Percentiles rank a stretch among this genome's conserved stretches.
Conservation (phyloP, 1,140 invertebrate species). For the Drosophila elegans region DNA sequence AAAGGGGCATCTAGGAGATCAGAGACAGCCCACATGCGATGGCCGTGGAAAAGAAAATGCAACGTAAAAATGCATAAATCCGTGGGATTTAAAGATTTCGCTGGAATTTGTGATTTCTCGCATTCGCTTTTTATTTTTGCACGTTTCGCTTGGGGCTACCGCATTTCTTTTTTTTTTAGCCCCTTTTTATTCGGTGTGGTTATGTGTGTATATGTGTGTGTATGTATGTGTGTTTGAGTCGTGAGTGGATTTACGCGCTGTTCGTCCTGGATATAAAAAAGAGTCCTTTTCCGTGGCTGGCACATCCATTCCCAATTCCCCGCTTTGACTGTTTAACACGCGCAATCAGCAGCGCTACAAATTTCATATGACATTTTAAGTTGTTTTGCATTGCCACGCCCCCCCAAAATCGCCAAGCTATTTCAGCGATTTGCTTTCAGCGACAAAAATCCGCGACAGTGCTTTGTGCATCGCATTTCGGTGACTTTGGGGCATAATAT, state of each 20-base stretch:
- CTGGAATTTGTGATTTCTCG: conserved; percentile 79
- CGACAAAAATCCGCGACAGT: conserved; percentile 53
- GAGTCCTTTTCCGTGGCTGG: conserved; percentile 3
- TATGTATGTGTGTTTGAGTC: conserved; percentile 32
- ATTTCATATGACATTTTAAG: conserved; percentile 83
- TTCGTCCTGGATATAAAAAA: conserved; percentile 19
- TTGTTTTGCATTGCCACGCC: conserved; percentile 75
- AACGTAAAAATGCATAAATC: conserved; percentile 83
- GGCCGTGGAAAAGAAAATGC: conserved; percentile 53
- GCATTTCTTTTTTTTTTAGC: conserved; percentile 51
- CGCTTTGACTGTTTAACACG: conserved; percentile 68
- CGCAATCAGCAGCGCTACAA: conserved; percentile 80
- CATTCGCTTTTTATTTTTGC: conserved; percentile 71
- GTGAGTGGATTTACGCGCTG: conserved; percentile 77
- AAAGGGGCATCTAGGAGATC: conserved; percentile 19
- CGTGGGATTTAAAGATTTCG: conserved; percentile 79
- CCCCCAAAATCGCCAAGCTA: conserved; percentile 17
- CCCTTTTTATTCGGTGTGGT: conserved; percentile 1
- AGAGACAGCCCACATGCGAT: conserved; percentile 46
- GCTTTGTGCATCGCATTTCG: conserved; percentile 56
- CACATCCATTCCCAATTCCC: conserved; percentile 28
- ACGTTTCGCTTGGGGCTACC: conserved; percentile 52
- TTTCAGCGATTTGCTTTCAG: conserved; percentile 57
- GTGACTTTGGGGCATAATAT: conserved; percentile 64
- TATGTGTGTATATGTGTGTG: not conserved